phyloP scores from a whole-genome alignment of 2,797 vertebrate genomes.

The Coccyzus lansbergi region DNA sequence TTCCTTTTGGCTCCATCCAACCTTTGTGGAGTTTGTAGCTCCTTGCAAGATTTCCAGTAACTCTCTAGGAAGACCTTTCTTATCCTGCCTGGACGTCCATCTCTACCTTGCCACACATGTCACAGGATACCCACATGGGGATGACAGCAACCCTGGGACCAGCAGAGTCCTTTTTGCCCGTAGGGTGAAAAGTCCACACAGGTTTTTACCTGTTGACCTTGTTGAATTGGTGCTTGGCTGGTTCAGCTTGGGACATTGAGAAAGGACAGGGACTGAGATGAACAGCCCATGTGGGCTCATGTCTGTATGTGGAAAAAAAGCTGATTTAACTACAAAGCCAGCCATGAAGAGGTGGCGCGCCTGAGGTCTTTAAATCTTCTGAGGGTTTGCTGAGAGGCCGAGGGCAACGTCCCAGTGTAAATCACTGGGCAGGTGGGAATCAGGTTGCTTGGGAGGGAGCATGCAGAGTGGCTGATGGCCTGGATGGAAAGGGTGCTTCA shows the following conservation, averaged over 20 bases:
- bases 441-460: not conserved
- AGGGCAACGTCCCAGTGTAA: not conserved
- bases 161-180: not conserved
- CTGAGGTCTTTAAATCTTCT: not conserved
- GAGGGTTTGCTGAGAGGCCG: not conserved
- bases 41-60: not conserved
- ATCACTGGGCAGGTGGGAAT: not conserved
- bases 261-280: not conserved
- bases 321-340: not conserved
- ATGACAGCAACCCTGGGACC: not conserved
- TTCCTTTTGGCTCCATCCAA: not conserved
- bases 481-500: not conserved
- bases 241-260: not conserved
- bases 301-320: rapidly evolving
- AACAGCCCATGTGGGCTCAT: not conserved
- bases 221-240: not conserved
- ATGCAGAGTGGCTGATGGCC: not conserved
- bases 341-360: not conserved
- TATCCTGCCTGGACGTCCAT: not conserved
- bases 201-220: not conserved
- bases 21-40: not conserved
- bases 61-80: not conserved
- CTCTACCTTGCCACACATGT: not conserved
- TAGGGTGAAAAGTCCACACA: not conserved
- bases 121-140: rapidly evolving